A percentile compares a stretch with the other conserved stretches of the same genome.
Evolutionary conservation across 2,113 vertebrate species (phyloP).

Genomic region (Eonycteris spelaea): DNA sequence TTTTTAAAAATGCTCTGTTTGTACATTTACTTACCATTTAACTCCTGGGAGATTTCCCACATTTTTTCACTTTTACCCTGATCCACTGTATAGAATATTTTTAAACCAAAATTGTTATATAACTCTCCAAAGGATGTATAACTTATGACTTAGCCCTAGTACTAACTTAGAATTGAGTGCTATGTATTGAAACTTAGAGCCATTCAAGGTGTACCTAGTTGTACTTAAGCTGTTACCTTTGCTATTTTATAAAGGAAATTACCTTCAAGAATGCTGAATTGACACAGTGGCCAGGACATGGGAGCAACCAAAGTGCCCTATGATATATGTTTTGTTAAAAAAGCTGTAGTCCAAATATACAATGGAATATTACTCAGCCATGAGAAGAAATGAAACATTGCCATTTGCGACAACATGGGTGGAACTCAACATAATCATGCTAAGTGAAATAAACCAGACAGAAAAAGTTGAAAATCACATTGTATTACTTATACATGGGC

Average conservation of each 20-base stretch:
- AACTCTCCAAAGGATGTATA: not conserved
- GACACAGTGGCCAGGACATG: not conserved
- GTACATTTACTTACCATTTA: not conserved
- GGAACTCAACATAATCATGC: too few relatives aligned
- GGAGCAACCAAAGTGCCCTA: too few relatives aligned
- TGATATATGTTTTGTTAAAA: too few relatives aligned
- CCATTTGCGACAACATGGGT: too few relatives aligned
- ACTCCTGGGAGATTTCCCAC: not conserved
- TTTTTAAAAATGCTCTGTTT: not conserved
- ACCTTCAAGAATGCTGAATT: not conserved
- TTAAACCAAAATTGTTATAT: not conserved
- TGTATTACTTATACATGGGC: too few relatives aligned
- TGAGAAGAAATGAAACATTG: too few relatives aligned
- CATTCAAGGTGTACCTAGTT: not conserved
- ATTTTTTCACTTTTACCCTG: not conserved
- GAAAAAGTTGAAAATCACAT: too few relatives aligned
- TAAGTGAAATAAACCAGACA: too few relatives aligned
- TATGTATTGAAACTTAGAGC: not conserved
- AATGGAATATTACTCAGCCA: too few relatives aligned
- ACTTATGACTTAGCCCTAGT: not conserved
- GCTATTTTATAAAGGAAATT: slow-evolving; percentile 53
- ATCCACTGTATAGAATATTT: not conserved
- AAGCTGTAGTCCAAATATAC: too few relatives aligned
- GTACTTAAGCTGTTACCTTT: not conserved
- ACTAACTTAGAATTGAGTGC: not conserved